phyloP scores from a whole-genome alignment of 2,888 invertebrate genomes.

The Actias luna region DNA sequence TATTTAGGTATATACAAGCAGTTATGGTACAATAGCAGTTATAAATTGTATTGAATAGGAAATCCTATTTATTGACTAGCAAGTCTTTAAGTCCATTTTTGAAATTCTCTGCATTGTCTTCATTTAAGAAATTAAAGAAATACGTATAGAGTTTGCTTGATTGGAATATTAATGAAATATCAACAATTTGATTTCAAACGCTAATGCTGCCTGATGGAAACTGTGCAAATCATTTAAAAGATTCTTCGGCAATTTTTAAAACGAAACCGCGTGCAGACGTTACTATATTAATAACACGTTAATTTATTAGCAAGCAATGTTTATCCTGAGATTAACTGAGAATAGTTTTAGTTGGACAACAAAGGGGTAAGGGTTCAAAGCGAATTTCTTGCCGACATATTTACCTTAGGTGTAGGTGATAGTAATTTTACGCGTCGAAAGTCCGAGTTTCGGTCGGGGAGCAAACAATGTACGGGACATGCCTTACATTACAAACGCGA shows the following conservation, averaged over 20 bases:
- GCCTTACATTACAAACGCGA: conserved; percentile 55
- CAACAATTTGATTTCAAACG: not conserved
- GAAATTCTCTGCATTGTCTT: too few relatives aligned
- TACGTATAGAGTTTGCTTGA: too few relatives aligned
- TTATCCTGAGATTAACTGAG: conserved; percentile 80
- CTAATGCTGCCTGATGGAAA: not conserved
- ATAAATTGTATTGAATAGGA: too few relatives aligned
- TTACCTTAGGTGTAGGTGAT: conserved; percentile 80
- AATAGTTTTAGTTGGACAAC: conserved; percentile 82
- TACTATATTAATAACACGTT: conserved; percentile 78
- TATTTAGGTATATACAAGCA: too few relatives aligned
- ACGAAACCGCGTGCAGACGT: not conserved
- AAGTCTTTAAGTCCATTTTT: too few relatives aligned
- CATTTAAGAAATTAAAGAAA: too few relatives aligned
- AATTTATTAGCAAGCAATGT: conserved; percentile 81
- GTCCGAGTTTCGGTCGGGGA: conserved; percentile 65
- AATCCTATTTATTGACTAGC: too few relatives aligned
- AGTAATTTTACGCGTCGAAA: conserved; percentile 79
- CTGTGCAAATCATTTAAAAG: not conserved
- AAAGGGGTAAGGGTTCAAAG: conserved; percentile 81
- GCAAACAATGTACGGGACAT: conserved; percentile 58
- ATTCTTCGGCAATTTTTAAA: not conserved
- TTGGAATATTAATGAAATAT: not conserved
- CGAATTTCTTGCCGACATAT: conserved; percentile 81
- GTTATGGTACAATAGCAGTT: too few relatives aligned